A percentile compares a stretch with the other conserved stretches of the same genome.
Evolutionary conservation across 2,888 invertebrate species (phyloP).

Genomic region (Phania funesta): DNA sequence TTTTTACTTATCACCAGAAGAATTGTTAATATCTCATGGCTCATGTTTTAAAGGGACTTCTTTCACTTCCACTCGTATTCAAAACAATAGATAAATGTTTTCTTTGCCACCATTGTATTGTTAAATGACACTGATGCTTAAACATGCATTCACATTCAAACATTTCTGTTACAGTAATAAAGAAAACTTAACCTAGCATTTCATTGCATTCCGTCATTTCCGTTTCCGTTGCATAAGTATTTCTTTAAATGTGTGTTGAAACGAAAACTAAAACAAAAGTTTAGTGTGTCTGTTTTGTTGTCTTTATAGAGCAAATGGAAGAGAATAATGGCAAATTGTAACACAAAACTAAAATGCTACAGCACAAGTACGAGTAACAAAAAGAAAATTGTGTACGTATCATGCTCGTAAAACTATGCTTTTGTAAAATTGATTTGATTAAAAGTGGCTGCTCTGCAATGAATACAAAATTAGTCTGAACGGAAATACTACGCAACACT

Average conservation of each 20-base stretch:
- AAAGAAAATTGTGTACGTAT: conserved; percentile 67
- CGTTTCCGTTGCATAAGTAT: conserved; percentile 58
- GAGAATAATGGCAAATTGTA: conserved; percentile 60
- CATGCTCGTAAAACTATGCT: conserved; percentile 71
- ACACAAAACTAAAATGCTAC: conserved; percentile 60
- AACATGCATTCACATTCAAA: conserved; percentile 32
- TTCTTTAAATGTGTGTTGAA: conserved; percentile 18
- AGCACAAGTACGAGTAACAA: conserved; percentile 29
- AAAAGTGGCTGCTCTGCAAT: conserved; percentile 69
- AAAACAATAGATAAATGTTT: conserved; percentile 37
- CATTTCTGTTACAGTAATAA: conserved; percentile 43
- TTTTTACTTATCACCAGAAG: too few relatives aligned
- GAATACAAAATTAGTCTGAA: conserved; percentile 69
- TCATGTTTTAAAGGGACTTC: not conserved
- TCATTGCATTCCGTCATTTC: conserved; percentile 60
- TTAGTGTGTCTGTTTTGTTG: conserved; percentile 30
- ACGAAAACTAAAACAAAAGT: conserved; percentile 13
- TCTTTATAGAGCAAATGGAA: conserved; percentile 50
- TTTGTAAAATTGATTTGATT: conserved; percentile 72
- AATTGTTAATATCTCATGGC: too few relatives aligned
- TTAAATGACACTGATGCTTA: conserved; percentile 60
- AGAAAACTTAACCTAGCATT: conserved; percentile 60
- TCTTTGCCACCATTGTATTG: conserved; percentile 54
- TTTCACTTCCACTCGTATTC: not conserved
- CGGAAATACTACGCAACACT: conserved; percentile 29